Percentiles rank a stretch among this genome's conserved stretches.
phyloP scores from a whole-genome alignment of 2,888 invertebrate species.

The Peribatodes rhomboidaria region DNA sequence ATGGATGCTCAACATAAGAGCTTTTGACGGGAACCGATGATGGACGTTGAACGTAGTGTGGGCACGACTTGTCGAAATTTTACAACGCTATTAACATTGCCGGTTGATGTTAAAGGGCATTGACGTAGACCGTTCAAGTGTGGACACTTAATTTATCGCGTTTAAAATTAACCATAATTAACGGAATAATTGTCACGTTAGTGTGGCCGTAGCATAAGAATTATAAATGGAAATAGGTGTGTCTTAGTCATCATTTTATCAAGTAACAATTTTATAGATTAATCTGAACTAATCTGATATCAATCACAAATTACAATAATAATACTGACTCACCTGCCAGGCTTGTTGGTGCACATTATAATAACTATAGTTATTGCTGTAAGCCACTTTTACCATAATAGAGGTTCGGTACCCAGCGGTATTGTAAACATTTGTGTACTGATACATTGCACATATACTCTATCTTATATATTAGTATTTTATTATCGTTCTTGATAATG shows the following conservation, averaged over 20 bases:
- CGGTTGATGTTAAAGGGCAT: too few relatives aligned
- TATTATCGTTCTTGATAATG: neutral
- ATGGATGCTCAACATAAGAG: neutral
- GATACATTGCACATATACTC: conserved; percentile 17
- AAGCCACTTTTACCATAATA: conserved; percentile 21
- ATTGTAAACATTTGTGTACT: conserved; percentile 30
- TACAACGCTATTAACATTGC: too few relatives aligned
- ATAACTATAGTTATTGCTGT: conserved; percentile 14
- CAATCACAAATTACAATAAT: neutral
- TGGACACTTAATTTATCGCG: too few relatives aligned
- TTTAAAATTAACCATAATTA: too few relatives aligned
- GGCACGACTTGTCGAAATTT: too few relatives aligned
- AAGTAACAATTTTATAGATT: neutral
- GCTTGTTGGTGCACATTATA: conserved; percentile 24
- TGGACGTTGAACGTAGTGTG: too few relatives aligned
- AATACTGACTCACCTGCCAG: conserved; percentile 26
- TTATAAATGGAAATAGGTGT: too few relatives aligned
- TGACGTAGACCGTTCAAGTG: too few relatives aligned
- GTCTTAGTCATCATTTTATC: conserved; percentile 4
- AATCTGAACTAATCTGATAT: neutral
- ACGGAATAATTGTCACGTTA: too few relatives aligned
- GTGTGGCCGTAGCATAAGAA: too few relatives aligned
- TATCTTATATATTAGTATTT: neutral
- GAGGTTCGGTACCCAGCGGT: conserved; percentile 33
- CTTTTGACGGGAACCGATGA: neutral